Percentiles rank a stretch among this genome's conserved stretches.
Evolutionary conservation across 2,888 invertebrate genomes (phyloP).

Genomic region (Sinohyriopsis cumingii): DNA sequence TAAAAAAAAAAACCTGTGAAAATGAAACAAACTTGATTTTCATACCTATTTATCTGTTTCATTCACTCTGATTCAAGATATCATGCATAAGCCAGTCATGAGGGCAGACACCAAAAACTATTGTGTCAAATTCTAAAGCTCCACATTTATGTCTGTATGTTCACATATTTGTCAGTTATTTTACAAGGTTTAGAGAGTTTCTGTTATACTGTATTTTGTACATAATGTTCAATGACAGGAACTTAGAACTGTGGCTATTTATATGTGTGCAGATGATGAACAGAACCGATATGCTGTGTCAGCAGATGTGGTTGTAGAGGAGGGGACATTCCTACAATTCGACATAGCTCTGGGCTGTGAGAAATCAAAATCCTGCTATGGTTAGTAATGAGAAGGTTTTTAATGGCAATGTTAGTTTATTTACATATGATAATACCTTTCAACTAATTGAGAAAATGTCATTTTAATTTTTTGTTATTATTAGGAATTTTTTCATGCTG

Average conservation of each 20-base stretch:
- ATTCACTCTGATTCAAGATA: too few relatives aligned
- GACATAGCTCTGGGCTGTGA: constrained; percentile 69
- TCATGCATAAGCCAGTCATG: too few relatives aligned
- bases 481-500: too few relatives aligned
- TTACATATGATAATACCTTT: background rate
- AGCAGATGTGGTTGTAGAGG: constrained; percentile 68
- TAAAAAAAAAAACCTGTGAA: too few relatives aligned
- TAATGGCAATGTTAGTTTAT: constrained; percentile 1
- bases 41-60: too few relatives aligned
- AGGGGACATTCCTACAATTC: constrained; percentile 70
- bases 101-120: too few relatives aligned
- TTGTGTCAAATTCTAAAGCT: too few relatives aligned
- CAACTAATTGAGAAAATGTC: background rate
- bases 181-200: background rate
- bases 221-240: background rate
- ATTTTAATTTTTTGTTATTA: too few relatives aligned
- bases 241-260: background rate
- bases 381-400: constrained; percentile 44
- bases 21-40: too few relatives aligned
- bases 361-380: constrained; percentile 58
- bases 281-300: constrained; percentile 69
- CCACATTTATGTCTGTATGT: too few relatives aligned
- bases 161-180: too few relatives aligned
- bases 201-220: background rate
- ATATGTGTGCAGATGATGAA: constrained; percentile 42